A percentile compares a stretch with the other conserved stretches of the same genome.
Evolutionary conservation across 2,888 invertebrate species (phyloP).

Genomic region (Dasysyrphus albostriatus): DNA sequence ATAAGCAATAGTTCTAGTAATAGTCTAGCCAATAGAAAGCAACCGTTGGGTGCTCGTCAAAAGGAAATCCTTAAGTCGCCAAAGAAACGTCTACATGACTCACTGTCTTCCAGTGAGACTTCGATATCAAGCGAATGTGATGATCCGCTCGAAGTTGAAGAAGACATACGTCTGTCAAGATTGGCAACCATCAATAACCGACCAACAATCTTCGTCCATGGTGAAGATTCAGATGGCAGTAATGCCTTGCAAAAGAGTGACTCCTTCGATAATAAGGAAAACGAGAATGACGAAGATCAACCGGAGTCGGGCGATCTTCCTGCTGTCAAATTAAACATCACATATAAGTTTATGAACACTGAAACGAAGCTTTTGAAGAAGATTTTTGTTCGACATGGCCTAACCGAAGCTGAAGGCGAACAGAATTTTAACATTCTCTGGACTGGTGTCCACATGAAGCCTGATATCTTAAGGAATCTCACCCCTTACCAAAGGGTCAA

Average conservation of each 20-base stretch:
- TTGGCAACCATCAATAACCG: conserved; percentile 12
- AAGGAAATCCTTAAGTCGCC: conserved; percentile 53
- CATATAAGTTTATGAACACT: conserved; percentile 92
- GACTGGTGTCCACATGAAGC: conserved; percentile 97
- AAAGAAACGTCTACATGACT: conserved; percentile 77
- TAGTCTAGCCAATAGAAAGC: conserved; percentile 51
- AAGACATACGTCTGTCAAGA: conserved; percentile 46
- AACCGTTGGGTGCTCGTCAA: conserved; percentile 28
- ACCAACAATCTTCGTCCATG: conserved; percentile 5
- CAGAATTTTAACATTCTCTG: conserved; percentile 93
- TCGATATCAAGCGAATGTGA: conserved; percentile 82
- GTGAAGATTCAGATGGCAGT: conserved; percentile 13
- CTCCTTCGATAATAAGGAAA: conserved; percentile 76
- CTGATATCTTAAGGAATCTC: conserved; percentile 92
- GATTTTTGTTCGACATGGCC: conserved; percentile 90
- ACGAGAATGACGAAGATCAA: conserved; percentile 78
- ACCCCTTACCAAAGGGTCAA: conserved; percentile 96
- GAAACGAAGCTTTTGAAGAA: conserved; percentile 92
- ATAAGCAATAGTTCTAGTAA: conserved; percentile 43
- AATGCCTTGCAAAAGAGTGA: conserved; percentile 44
- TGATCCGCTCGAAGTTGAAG: conserved; percentile 79
- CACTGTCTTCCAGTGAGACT: conserved; percentile 81
- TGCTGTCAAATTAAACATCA: conserved; percentile 88
- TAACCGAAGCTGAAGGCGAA: conserved; percentile 89
- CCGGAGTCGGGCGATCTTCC: conserved; percentile 85